Percentiles rank a stretch among this genome's conserved stretches.
phyloP scores from a whole-genome alignment of 2,797 vertebrate genomes.

The Lacerta viridis region DNA sequence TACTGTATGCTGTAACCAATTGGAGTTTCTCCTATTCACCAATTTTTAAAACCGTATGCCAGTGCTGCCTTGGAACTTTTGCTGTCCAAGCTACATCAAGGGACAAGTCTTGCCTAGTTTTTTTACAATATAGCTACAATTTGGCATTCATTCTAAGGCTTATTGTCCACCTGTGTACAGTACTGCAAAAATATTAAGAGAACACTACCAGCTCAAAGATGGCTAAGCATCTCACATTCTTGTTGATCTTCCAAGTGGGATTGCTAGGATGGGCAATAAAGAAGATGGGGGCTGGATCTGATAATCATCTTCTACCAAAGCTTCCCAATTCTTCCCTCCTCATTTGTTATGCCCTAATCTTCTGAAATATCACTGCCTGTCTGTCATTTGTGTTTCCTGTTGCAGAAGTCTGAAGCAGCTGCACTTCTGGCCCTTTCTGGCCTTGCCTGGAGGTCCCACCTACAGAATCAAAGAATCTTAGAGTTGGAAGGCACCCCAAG shows the following conservation, averaged over 20 bases:
- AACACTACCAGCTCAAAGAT: background rate
- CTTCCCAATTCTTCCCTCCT: too few relatives aligned
- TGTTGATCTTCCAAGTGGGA: conserved; percentile 46
- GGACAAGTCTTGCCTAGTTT: conserved; percentile 8
- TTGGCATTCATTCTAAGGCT: conserved; percentile 17
- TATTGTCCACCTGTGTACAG: background rate
- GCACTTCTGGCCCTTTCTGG: too few relatives aligned
- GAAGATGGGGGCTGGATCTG: too few relatives aligned
- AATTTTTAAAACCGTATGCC: background rate
- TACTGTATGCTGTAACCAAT: background rate
- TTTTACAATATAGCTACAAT: background rate
- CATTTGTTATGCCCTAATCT: too few relatives aligned
- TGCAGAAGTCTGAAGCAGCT: background rate
- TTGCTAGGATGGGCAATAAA: conserved; percentile 40
- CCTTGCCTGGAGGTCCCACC: too few relatives aligned
- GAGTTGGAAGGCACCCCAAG: too few relatives aligned
- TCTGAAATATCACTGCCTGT: too few relatives aligned
- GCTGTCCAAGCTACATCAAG: conserved; percentile 30
- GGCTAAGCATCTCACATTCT: background rate
- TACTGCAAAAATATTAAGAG: conserved; percentile 28
- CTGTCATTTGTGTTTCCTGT: background rate
- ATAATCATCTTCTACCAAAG: too few relatives aligned
- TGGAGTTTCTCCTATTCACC: background rate
- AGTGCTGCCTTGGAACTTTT: background rate
- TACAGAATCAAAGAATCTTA: too few relatives aligned